A percentile compares a stretch with the other conserved stretches of the same genome.
Evolutionary conservation across 2,797 vertebrate genomes (phyloP).

Genomic region (Craterocephalus amniculus): DNA sequence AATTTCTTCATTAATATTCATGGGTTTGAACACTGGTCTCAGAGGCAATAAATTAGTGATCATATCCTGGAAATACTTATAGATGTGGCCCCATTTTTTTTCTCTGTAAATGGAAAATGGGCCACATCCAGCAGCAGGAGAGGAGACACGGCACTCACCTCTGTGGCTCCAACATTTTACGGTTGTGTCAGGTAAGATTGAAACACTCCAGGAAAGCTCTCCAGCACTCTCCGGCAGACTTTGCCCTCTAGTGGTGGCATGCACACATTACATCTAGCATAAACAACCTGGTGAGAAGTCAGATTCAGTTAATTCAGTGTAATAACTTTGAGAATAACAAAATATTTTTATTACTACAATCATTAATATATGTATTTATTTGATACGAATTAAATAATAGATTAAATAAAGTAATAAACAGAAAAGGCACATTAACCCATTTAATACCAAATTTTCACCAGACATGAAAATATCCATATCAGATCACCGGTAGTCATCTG

Average conservation of each 20-base stretch:
- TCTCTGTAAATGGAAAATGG: neutral
- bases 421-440: too few relatives aligned
- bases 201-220: neutral
- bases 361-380: too few relatives aligned
- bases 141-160: neutral
- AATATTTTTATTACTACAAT: too few relatives aligned
- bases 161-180: neutral
- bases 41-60: conserved; percentile 12
- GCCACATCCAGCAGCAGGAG: neutral
- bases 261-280: conserved; percentile 9
- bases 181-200: neutral
- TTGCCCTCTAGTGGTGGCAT: conserved; percentile 44
- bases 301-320: too few relatives aligned
- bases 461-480: too few relatives aligned
- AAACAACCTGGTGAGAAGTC: too few relatives aligned
- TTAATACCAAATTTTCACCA: too few relatives aligned
- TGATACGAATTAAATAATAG: too few relatives aligned
- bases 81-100: too few relatives aligned
- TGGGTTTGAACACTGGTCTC: neutral
- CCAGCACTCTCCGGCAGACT: neutral
- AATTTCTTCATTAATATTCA: conserved; percentile 33
- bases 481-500: too few relatives aligned
- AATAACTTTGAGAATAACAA: too few relatives aligned
- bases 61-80: conserved; percentile 12
- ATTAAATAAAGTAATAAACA: too few relatives aligned